Evolutionary conservation across 2,113 vertebrate genomes (phyloP), one percentile per base, ranked within the genome.

Genomic region (Xiphophorus maculatus): DNA sequence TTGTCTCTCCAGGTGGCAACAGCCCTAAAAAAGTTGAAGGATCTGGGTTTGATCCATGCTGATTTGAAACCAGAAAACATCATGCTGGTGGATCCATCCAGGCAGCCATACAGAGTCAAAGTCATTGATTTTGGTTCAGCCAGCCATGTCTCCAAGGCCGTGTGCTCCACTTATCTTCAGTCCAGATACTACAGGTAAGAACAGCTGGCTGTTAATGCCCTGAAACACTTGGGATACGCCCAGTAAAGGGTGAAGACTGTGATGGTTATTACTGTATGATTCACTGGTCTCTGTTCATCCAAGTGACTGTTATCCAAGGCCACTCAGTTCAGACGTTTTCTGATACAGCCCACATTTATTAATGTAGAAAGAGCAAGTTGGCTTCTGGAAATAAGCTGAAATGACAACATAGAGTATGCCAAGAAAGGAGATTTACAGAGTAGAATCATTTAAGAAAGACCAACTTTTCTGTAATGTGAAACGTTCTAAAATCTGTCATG

Each of bases 61-160:
- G 98, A 99, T 95, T 96, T 99, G 92, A 99, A 99, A 92, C 98
- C 98, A 32, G 98, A 99, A 93, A 99, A 99, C 93, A 99, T 99
- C 94, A 99, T 99, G 98, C 94, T 99, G 94, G 96, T 99, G 89
- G 97, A 99, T 93, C 97, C 98, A n/a, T 86, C 95, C 85, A 95
- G 96, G 76, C 97, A 98, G 93, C 98, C 98, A 51, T 99, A 98
- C 92, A 94, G 96, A 88, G 97, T 99, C 81, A 99, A 99, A 93
- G 98, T 99, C 72, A 99, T 99, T 69, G 98, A 99, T 92, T 99
- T 99, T 77, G 98, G 98, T 82, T 99, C 98, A 48, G 98, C 98
- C 91, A 99, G 97, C 93, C 97, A 99, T 3, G 96, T 98, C 71
- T 99, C 97, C 92, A 99, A 99, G 94, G 98, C 97, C 44, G 96